Conservation (phyloP, 2,113 vertebrate genomes). For the Myodes glareolus region DNA sequence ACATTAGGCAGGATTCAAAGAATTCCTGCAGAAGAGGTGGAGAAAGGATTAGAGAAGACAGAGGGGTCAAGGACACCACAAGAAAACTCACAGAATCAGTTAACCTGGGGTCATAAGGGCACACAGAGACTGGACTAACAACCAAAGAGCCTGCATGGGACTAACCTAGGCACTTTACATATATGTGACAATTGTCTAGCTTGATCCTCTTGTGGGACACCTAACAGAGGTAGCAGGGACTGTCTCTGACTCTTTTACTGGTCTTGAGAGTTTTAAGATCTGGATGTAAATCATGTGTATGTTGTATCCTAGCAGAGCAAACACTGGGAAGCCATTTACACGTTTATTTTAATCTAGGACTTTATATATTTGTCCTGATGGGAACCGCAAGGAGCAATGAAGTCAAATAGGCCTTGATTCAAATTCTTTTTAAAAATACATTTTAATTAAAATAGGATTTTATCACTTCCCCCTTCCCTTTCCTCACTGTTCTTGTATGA, state of each 20-base stretch:
- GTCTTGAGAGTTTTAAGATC: not conserved
- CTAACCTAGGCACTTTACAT: not conserved
- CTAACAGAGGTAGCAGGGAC: not conserved
- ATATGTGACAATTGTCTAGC: not conserved
- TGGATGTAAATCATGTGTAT: not conserved
- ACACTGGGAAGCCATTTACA: not conserved
- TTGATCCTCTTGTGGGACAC: not conserved
- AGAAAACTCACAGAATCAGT: not conserved
- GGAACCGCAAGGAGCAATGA: not conserved
- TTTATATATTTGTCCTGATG: not conserved
- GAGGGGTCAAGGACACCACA: not conserved
- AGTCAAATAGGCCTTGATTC: not conserved
- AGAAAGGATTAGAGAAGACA: not conserved
- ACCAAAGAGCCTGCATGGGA: not conserved
- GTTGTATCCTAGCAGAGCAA: not conserved
- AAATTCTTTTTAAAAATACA: not conserved
- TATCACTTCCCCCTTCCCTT: not conserved
- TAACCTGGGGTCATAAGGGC: not conserved
- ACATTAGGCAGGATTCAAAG: rapidly evolving
- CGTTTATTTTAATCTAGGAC: not conserved
- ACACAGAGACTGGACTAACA: not conserved
- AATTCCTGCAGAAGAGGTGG: not conserved
- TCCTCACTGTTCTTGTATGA: not conserved
- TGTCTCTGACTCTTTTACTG: not conserved
- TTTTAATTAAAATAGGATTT: not conserved